phyloP scores from a whole-genome alignment of 2,113 vertebrate genomes.

The Clupea harengus region DNA sequence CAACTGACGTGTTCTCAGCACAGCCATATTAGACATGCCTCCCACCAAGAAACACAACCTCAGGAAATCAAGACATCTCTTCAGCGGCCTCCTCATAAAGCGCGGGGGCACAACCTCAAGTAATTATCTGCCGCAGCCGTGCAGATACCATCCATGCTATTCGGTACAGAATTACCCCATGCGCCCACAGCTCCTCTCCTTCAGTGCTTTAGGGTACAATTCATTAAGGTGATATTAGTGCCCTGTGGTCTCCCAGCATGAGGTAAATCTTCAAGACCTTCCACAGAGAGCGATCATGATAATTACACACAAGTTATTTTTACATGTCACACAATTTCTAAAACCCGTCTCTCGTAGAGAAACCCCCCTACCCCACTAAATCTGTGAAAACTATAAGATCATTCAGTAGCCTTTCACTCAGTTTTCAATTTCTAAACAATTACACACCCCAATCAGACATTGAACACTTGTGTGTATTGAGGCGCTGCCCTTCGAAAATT shows the following conservation, averaged over 20 bases:
- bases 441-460: too few relatives aligned
- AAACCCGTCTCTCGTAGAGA: too few relatives aligned
- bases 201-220: neutral
- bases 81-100: neutral
- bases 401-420: too few relatives aligned
- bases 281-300: neutral
- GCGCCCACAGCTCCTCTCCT: neutral
- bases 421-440: too few relatives aligned
- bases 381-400: too few relatives aligned
- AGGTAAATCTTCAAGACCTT: neutral
- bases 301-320: neutral
- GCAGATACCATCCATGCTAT: neutral
- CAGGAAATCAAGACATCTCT: neutral
- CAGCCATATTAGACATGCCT: neutral
- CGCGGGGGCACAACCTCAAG: neutral
- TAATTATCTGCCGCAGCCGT: neutral
- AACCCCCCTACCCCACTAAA: too few relatives aligned
- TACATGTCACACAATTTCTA: too few relatives aligned
- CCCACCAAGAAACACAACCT: neutral
- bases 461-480: too few relatives aligned
- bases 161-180: neutral
- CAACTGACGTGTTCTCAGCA: neutral
- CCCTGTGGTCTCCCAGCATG: neutral
- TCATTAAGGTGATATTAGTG: neutral
- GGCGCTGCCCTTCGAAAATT: too few relatives aligned